These are phyloP conservation scores for Mycteria americana DNA, from an alignment of 2,797 vertebrate species.

Conservation along the genomic window DNA sequence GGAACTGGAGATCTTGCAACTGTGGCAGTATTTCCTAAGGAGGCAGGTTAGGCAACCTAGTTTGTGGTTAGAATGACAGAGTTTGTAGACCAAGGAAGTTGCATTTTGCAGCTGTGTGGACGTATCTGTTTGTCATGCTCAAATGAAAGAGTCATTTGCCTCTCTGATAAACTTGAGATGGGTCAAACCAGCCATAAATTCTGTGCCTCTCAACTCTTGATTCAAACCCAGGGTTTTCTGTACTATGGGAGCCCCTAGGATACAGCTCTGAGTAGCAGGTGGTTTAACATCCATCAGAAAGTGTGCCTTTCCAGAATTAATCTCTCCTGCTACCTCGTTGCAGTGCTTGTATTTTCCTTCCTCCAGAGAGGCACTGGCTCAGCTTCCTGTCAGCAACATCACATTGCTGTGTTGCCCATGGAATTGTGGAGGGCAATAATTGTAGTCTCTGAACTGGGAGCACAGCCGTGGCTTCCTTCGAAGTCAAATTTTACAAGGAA, in stretches of 20 bases:
- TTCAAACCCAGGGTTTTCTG: background rate
- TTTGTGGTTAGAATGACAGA: background rate
- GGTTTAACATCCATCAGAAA: background rate
- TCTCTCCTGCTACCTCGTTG: background rate
- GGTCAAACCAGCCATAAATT: background rate
- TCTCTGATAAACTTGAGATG: background rate
- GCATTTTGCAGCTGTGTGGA: background rate
- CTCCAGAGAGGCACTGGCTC: background rate
- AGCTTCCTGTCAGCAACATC: background rate
- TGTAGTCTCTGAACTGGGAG: background rate
- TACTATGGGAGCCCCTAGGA: background rate
- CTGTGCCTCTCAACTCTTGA: background rate
- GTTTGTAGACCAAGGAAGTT: background rate
- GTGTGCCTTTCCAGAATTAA: background rate
- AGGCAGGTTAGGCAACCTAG: background rate
- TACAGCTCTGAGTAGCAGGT: background rate
- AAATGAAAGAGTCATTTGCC: background rate
- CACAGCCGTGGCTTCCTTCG: background rate
- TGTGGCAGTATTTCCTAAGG: background rate
- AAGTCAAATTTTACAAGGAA: background rate
- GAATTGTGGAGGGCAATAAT: background rate
- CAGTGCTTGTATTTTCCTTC: background rate
- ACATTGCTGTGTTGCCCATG: background rate
- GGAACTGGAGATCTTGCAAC: background rate
- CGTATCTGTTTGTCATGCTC: background rate